Evolutionary conservation across 2,113 vertebrate genomes (phyloP), one percentile per base, ranked within the genome.

Genomic region (Hyperopisus bebe): DNA sequence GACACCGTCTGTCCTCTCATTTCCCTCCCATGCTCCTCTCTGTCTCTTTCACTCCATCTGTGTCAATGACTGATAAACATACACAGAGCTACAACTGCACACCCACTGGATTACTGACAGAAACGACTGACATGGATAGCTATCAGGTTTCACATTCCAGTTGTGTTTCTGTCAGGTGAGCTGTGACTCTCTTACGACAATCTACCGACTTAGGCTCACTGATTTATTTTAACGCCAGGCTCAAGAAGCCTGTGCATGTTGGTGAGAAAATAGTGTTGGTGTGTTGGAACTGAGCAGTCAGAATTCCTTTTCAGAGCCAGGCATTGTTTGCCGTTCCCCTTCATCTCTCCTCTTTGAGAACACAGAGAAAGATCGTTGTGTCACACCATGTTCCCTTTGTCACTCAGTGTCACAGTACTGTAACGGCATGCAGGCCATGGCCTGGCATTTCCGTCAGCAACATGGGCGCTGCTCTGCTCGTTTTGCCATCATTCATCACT

Each of bases 1-100:
- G 95, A 94, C 84, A 93, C 96, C 96, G 96, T 96, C 95, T 96
- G 96, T 90, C 92, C 90, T 92, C 82, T 92, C 91, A 91, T 92
- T 89, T 92, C 86, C 80, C 44, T 47, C 74, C 92, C 89, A 89
- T 93, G 90, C 90, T 90, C 92, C 90, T 90, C 24, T 74, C 55
- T 48, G 27, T 90, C 24, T 53, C 35, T 58, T 87, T 90, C 89
- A 87, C 51, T 91, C 89, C 87, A 53, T 90, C 91, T 89, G 90
- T 77, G 47, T 86, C 50, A 55, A 86, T 90, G 90, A 91, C 74
- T 91, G 89, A 90, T 62, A 87, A 66, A 88, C 50, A 87, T 87
- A 87, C 85, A 87, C 48, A 51, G 48, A 87, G 85, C 50, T 53
- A 50, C 31, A 87, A 48, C 85, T 87, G 24, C 17, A 87, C 50